Evolutionary conservation across 2,888 invertebrate genomes (phyloP).

Genomic region (Mythimna lalbum): DNA sequence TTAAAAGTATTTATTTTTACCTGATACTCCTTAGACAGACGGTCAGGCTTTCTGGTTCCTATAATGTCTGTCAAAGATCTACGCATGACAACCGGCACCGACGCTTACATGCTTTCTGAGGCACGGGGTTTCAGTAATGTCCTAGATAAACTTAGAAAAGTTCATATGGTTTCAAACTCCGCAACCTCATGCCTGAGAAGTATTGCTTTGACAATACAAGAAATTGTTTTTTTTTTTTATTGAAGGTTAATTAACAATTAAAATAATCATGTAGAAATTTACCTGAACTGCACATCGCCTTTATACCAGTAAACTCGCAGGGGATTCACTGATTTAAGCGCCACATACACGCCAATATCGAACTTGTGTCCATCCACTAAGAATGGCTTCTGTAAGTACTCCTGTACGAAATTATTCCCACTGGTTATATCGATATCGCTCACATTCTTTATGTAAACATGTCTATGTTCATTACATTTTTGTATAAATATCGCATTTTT

Average conservation of each 20-base stretch:
- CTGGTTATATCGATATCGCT: slow-evolving; percentile 93
- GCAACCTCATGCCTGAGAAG: too few species aligned
- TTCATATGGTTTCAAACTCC: too few species aligned
- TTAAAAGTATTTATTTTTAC: too few species aligned
- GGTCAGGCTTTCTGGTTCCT: too few species aligned
- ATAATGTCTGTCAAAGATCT: too few species aligned
- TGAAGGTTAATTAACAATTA: background rate
- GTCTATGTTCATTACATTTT: slow-evolving; percentile 97
- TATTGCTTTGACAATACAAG: too few species aligned
- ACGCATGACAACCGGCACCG: too few species aligned
- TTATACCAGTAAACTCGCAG: slow-evolving; percentile 96
- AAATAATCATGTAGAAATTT: slow-evolving; percentile 51
- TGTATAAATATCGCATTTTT: slow-evolving; percentile 95
- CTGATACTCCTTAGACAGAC: too few species aligned
- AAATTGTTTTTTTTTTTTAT: too few species aligned
- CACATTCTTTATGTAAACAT: slow-evolving; percentile 94
- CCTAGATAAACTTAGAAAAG: too few species aligned
- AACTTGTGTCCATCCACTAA: slow-evolving; percentile 98
- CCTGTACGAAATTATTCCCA: slow-evolving; percentile 96
- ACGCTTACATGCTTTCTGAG: too few species aligned
- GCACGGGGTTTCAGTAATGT: too few species aligned
- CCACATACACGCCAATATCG: slow-evolving; percentile 98
- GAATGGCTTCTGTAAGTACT: slow-evolving; percentile 96
- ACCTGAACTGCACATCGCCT: slow-evolving; percentile 97
- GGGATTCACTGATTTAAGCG: slow-evolving; percentile 97